Evolutionary conservation across 2,888 invertebrate species (phyloP).

Genomic region (Lutraria lutraria): DNA sequence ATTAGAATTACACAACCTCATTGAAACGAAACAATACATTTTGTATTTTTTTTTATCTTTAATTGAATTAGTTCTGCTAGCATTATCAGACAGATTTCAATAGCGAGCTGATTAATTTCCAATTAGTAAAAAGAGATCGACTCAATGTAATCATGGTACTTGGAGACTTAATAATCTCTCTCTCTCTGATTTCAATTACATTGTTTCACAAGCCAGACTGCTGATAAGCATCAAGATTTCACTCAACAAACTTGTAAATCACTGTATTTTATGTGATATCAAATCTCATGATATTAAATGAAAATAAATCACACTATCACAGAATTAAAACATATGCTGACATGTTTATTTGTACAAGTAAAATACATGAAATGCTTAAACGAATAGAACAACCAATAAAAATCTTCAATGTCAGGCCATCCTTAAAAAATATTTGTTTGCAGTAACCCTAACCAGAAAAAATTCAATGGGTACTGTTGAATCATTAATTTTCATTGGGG

Average conservation of each 20-base stretch:
- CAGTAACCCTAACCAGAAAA: too few relatives aligned
- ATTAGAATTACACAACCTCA: too few relatives aligned
- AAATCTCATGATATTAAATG: neutral
- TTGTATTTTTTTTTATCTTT: neutral
- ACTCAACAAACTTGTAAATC: conserved; percentile 12
- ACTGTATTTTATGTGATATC: neutral
- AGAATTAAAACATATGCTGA: neutral
- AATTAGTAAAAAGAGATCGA: neutral
- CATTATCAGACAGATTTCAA: neutral
- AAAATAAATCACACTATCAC: conserved; percentile 10
- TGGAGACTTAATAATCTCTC: neutral
- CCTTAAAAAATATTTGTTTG: too few relatives aligned
- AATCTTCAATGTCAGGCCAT: too few relatives aligned
- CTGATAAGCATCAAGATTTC: neutral
- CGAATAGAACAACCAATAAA: too few relatives aligned
- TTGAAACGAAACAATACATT: too few relatives aligned
- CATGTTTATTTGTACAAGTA: neutral
- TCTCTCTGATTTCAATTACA: neutral
- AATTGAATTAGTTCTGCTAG: conserved; percentile 2
- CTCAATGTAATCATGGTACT: neutral
- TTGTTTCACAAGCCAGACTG: neutral
- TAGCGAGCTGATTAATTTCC: neutral
- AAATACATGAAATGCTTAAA: neutral
- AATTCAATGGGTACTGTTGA: too few relatives aligned
- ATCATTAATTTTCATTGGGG: too few relatives aligned